These are phyloP conservation scores for Dasysyrphus albostriatus DNA, from an alignment of 2,888 invertebrate genomes.

Conservation along the genomic window DNA sequence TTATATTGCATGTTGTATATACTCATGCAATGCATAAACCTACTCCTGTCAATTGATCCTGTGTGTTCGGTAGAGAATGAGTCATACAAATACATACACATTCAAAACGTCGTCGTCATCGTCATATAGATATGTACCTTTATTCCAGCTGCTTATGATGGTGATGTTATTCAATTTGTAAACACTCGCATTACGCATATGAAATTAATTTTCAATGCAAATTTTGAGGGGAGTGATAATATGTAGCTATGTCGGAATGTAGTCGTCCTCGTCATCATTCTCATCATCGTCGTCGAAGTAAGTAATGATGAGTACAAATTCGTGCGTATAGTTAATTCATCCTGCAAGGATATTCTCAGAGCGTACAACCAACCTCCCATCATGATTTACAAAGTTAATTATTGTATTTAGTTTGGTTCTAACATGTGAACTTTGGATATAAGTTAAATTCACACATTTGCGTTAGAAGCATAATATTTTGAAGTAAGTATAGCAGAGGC, in stretches of 20 bases:
- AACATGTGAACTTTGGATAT: conserved; percentile 74
- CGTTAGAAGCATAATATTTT: conserved; percentile 11
- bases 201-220: conserved; percentile 74
- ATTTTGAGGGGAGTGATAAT: conserved; percentile 16
- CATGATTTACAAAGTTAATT: conserved; percentile 74
- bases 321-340: conserved; percentile 17
- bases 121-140: neutral
- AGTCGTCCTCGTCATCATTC: neutral
- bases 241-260: neutral
- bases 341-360: conserved; percentile 2
- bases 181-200: conserved; percentile 75
- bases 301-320: conserved; percentile 30
- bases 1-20: neutral
- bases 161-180: conserved; percentile 76
- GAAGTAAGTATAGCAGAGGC: too few relatives aligned
- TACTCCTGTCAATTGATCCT: conserved; percentile 15
- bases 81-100: neutral
- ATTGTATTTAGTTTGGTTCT: conserved; percentile 74
- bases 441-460: conserved; percentile 76
- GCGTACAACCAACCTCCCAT: conserved; percentile 7
- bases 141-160: conserved; percentile 45
- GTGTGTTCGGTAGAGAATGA: neutral
- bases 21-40: neutral
- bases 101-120: conserved; percentile 11
- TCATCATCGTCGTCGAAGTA: neutral